Conservation (phyloP, 2,797 vertebrate species). For the Micrastur ruficollis region DNA sequence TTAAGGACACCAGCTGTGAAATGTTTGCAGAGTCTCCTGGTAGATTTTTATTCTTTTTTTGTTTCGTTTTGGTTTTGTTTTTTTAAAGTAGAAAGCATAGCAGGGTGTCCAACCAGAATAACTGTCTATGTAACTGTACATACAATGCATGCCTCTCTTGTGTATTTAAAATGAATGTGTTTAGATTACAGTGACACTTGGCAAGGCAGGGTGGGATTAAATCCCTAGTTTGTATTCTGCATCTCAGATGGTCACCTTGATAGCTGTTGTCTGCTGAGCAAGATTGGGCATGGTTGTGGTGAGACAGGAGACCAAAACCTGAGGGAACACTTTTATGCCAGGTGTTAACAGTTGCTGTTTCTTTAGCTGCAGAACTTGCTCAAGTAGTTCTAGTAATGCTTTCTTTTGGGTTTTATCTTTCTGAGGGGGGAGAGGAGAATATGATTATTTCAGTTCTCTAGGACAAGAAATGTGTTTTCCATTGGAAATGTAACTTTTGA, state of each 20-base stretch:
- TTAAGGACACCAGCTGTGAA: background rate
- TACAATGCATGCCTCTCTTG: accelerated
- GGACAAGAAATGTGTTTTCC: background rate
- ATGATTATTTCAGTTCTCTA: background rate
- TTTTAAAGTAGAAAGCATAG: background rate
- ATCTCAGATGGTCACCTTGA: background rate
- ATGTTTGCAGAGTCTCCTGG: background rate
- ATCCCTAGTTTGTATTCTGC: background rate
- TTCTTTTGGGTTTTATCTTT: background rate
- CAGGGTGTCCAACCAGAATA: background rate
- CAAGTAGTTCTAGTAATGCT: background rate
- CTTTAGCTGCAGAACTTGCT: background rate
- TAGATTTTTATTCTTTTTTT: background rate
- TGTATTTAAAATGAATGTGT: background rate
- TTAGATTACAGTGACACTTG: background rate
- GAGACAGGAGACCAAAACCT: background rate
- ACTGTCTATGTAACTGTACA: background rate
- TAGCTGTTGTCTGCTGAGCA: background rate
- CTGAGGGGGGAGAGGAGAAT: background rate
- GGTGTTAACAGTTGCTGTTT: background rate
- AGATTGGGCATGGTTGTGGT: background rate
- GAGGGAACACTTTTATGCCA: background rate
- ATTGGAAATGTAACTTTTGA: background rate
- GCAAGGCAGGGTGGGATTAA: background rate
- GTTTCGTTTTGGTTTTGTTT: background rate